Base-by-base conservation (phyloP, 2,888 invertebrate species). In the Cylindroiulus punctatus region DNA sequence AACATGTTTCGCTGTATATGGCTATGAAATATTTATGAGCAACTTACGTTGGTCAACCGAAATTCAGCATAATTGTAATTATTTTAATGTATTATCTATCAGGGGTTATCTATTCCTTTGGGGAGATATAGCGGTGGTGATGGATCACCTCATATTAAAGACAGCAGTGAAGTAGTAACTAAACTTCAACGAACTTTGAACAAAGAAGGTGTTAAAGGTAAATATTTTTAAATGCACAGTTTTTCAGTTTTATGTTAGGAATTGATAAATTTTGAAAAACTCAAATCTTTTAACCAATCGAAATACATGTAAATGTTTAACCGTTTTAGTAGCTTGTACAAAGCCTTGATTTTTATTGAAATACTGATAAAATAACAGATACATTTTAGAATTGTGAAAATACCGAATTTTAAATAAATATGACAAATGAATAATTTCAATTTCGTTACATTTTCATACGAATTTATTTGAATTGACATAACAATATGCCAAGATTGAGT, bases 71-170 rank as follows among this genome's bases (percentile, higher is more conserved):
- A 30, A 81, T 81, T 81, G 1, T 22, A 26, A 1, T 26, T 19
- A 36, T 26, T 22, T 19, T 40, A 12, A 22, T 17, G 30, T 76
- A 76, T 30, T 14, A 30, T 30, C 22, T 57, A 30, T 32, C 36
- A 88, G 88, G 87, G 84, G 12, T 8, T 85, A 14, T 22, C 85
- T 52, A 40, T 88, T 47, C 88, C 87, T 22, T 26, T 87, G 76
- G 85, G 87, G 19, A 87, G 83, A 36, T 86, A 87, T 32, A 42
- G 87, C 22, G 88, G 88, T 22, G 88, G 88, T 0, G 84, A 87
- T 26, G 88, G 88, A 10, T 87, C 87, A 0, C 88, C 88, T 22
- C 88, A 87, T 42, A 19, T 86, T 32, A 87, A 87, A 0, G 86
- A 87, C 26, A 87, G 85, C 36, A 87, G 87, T 5, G 87, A 85